Percentiles rank a stretch among this genome's conserved stretches.
phyloP scores from a whole-genome alignment of 2,797 vertebrate genomes.

The Eidolon dupreanum region DNA sequence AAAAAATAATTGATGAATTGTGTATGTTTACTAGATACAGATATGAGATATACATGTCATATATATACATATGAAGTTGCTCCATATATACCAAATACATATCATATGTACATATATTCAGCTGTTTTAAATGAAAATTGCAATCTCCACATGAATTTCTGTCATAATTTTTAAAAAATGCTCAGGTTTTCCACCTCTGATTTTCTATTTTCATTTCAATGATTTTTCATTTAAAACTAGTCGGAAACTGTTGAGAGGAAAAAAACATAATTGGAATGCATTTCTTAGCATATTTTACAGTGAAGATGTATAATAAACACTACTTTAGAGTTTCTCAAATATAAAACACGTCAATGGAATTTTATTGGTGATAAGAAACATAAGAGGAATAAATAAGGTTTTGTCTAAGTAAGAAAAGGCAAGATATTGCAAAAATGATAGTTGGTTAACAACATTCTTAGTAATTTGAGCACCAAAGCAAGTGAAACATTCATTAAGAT shows the following conservation, averaged over 20 bases:
- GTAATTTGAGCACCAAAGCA: constrained; percentile 27
- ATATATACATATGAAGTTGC: background rate
- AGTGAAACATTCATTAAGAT: background rate
- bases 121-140: background rate
- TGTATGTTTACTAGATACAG: background rate
- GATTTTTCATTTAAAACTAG: constrained; percentile 51
- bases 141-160: background rate
- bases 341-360: constrained; percentile 46
- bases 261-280: constrained; percentile 48
- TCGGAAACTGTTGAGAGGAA: constrained; percentile 22
- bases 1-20: background rate
- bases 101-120: background rate
- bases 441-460: background rate
- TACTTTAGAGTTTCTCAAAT: constrained; percentile 52
- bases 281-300: constrained; percentile 33
- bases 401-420: constrained; percentile 49
- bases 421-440: constrained; percentile 16
- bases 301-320: background rate
- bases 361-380: constrained; percentile 16
- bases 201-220: constrained; percentile 47
- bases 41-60: too few relatives aligned
- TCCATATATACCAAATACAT: background rate
- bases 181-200: background rate
- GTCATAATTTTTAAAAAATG: background rate
- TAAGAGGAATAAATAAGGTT: background rate